Conservation (phyloP, 2,113 vertebrate species). For the Azemiops feae region DNA sequence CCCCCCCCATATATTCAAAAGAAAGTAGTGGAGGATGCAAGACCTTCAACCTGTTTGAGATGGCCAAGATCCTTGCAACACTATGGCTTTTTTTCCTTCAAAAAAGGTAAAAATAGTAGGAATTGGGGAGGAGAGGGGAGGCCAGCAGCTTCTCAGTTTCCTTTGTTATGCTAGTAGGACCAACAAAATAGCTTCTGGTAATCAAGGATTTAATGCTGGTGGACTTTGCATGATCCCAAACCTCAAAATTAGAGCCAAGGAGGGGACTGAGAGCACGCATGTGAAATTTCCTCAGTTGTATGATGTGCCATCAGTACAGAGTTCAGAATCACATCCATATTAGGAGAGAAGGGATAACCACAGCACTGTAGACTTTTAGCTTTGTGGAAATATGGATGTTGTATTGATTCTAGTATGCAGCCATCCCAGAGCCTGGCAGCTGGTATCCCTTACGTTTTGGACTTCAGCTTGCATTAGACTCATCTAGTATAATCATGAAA, state of each 20-base stretch:
- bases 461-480: background rate
- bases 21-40: background rate
- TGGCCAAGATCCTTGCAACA: background rate
- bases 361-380: background rate
- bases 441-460: background rate
- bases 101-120: background rate
- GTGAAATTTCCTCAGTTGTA: background rate
- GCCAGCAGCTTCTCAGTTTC: background rate
- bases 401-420: background rate
- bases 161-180: background rate
- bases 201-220: background rate
- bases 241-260: background rate
- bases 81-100: background rate
- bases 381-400: background rate
- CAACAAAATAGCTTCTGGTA: background rate
- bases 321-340: background rate
- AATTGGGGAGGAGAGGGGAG: background rate
- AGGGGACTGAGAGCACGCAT: background rate
- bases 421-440: background rate
- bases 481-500: background rate
- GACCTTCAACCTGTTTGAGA: background rate
- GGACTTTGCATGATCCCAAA: background rate
- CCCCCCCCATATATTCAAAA: background rate
- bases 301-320: background rate
- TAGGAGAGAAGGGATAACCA: background rate